These are phyloP conservation scores for Phymorhynchus buccinoides DNA, from an alignment of 1,140 invertebrate genomes.

Conservation along the genomic window DNA sequence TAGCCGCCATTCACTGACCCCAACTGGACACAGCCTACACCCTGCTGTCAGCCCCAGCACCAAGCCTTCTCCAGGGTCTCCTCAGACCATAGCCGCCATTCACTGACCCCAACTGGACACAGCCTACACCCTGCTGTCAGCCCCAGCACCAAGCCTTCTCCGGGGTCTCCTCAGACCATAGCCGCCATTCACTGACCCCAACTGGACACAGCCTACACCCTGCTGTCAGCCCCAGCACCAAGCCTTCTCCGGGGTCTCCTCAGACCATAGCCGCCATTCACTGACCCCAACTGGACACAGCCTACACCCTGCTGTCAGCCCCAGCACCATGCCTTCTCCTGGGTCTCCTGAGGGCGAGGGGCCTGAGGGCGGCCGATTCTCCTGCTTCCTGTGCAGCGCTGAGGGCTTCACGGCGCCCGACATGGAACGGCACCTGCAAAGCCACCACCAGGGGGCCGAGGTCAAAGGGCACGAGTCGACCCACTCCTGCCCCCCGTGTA, in stretches of 20 bases:
- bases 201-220: background rate
- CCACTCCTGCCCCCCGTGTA: constrained; percentile 84
- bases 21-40: too few relatives aligned
- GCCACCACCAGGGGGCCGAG: constrained; percentile 84
- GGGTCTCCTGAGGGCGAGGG: background rate
- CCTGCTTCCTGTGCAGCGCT: constrained; percentile 86
- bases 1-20: too few relatives aligned
- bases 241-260: too few relatives aligned
- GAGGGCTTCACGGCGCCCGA: constrained; percentile 85
- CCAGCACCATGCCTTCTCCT: background rate
- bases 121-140: background rate
- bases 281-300: background rate
- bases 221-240: too few relatives aligned
- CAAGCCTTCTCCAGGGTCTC: too few relatives aligned
- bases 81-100: too few relatives aligned
- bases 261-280: background rate
- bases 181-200: background rate
- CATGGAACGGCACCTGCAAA: constrained; percentile 84
- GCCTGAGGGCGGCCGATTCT: constrained; percentile 52
- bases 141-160: too few relatives aligned
- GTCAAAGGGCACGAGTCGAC: constrained; percentile 71
- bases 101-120: too few relatives aligned
- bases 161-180: too few relatives aligned
- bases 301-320: background rate
- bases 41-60: too few relatives aligned